phyloP scores from a whole-genome alignment of 2,888 invertebrate genomes.

The Eupsilia transversa region DNA sequence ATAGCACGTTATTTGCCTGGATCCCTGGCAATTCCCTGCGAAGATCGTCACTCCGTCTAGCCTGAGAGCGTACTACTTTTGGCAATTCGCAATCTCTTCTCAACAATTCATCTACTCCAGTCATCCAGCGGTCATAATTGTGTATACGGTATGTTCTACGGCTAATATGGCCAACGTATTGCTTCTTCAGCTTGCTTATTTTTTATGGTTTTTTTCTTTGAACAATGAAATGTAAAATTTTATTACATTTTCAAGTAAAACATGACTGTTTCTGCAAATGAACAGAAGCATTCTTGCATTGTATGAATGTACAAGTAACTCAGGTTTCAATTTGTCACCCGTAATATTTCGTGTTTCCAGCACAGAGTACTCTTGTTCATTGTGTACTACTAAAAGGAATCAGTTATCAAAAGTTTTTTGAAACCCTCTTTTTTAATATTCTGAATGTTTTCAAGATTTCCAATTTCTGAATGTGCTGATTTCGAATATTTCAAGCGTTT shows the following conservation, averaged over 20 bases:
- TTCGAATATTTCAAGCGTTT: slow-evolving; percentile 26
- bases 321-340: slow-evolving; percentile 9
- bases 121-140: not conserved
- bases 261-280: slow-evolving; percentile 21
- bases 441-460: not conserved
- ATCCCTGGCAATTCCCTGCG: too few relatives aligned
- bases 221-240: slow-evolving; percentile 10
- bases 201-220: not conserved
- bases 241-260: slow-evolving; percentile 1
- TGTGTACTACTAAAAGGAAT: slow-evolving; percentile 2
- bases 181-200: not conserved
- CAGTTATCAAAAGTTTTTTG: slow-evolving; percentile 21
- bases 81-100: not conserved
- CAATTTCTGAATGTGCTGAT: not conserved
- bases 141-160: too few relatives aligned
- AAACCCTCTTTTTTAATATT: not conserved
- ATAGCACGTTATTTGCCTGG: not conserved
- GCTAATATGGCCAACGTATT: not conserved
- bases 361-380: slow-evolving; percentile 11
- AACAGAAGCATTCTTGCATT: slow-evolving; percentile 13
- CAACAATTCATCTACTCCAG: not conserved
- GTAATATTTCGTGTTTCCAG: not conserved
- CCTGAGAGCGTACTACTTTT: not conserved
- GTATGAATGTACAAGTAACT: slow-evolving; percentile 6
- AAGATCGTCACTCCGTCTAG: not conserved